Base-by-base conservation (phyloP, 2,113 vertebrate genomes). In the Oriolus oriolus region DNA sequence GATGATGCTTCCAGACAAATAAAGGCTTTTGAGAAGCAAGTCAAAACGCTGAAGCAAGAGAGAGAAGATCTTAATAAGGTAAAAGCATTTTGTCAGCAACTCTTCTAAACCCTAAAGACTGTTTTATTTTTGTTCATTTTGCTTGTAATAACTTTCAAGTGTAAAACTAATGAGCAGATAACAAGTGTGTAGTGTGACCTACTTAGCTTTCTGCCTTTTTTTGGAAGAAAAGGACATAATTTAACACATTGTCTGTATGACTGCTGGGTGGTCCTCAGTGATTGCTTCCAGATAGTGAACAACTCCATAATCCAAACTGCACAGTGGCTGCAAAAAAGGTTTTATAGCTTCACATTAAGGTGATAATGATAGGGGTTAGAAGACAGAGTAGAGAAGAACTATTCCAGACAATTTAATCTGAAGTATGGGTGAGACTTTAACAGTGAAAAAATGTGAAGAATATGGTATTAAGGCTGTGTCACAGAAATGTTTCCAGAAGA, bases 61-160 rank as follows among this genome's bases (percentile, higher is more conserved):
- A 98, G 97, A 88, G 99, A 99, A 33, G 98, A 99, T 91, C 95
- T 99, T 69, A 99, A 99, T 93, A 99, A 99, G 99, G 99, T 99
- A 98, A 97, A 92, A 87, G 27, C 53, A 69, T 65, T 80, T 76
- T 52, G 64, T 89, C 54, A 85, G 57, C 30, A 69, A 26, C 33
- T 49, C 61, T 96, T 96, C 60, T 95, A 50, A 92, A 66, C 63
- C 31, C n/a, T 84, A 50, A 61, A 87, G 42, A 83, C 53, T 70
- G 24, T 37, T 93, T 90, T 71, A 53, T 70, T 88, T 89, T 64
- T 79, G n/a, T 71, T 84, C 33, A 30, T 93, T 91, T 88, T 85
- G 41, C 76, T 90, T 87, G 56, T 86, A 84, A 64, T 66, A 70
- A 54, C 37, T 75, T 93, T 21, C 41, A 73, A 65, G 26, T 81